A percentile compares a stretch with the other conserved stretches of the same genome.
phyloP scores from a whole-genome alignment of 2,888 invertebrate species.

The Priocnemis perturbator region DNA sequence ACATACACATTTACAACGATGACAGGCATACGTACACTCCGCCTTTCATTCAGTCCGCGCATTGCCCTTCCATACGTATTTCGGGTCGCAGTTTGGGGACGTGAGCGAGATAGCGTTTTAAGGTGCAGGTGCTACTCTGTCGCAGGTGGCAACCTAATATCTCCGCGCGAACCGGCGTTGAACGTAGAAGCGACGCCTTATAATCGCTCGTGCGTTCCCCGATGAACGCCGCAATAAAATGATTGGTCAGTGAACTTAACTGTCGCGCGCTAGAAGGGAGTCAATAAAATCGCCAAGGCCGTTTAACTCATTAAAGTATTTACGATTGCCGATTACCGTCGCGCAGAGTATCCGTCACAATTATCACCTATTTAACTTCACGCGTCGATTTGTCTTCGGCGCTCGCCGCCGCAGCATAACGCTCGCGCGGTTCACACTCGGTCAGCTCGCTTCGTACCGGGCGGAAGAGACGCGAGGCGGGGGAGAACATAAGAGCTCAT shows the following conservation, averaged over 20 bases:
- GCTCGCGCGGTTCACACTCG: slow-evolving; percentile 34
- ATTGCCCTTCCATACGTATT: too few relatives aligned
- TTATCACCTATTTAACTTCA: slow-evolving; percentile 67
- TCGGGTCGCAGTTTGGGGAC: too few relatives aligned
- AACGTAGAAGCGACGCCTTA: too few relatives aligned
- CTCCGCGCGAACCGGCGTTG: too few relatives aligned
- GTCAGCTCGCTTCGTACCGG: slow-evolving; percentile 43
- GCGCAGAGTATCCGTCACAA: slow-evolving; percentile 62
- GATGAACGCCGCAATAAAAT: slow-evolving; percentile 43
- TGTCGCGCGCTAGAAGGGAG: slow-evolving; percentile 48
- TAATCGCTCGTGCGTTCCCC: not conserved
- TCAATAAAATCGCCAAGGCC: slow-evolving; percentile 51
- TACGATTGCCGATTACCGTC: slow-evolving; percentile 57
- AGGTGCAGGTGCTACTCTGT: too few relatives aligned
- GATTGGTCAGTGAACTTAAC: slow-evolving; percentile 59
- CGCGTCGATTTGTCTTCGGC: slow-evolving; percentile 66
- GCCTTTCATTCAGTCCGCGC: too few relatives aligned
- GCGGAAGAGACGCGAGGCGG: slow-evolving; percentile 49
- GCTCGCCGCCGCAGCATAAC: slow-evolving; percentile 45
- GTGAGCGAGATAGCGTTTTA: too few relatives aligned
- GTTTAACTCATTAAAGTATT: slow-evolving; percentile 52
- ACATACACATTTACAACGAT: too few relatives aligned
- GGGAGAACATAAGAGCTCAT: slow-evolving; percentile 75
- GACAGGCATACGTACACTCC: too few relatives aligned
- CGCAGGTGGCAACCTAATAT: too few relatives aligned